Evolutionary conservation across 1,140 invertebrate species (phyloP).

Genomic region (Caerostris darwini): DNA sequence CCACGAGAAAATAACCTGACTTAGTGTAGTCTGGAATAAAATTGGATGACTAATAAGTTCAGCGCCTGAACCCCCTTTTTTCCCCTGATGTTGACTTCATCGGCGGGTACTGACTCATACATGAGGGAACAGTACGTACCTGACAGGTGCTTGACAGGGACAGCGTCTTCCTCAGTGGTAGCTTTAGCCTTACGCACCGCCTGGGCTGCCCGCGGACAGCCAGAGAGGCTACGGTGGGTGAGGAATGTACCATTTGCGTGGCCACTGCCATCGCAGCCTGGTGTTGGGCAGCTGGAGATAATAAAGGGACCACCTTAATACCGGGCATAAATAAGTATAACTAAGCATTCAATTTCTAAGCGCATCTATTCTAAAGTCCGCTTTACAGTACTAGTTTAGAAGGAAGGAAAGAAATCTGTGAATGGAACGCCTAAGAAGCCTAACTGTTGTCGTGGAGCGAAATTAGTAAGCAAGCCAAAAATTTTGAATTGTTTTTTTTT

Average conservation of each 20-base stretch:
- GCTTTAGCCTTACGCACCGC: constrained; percentile 68
- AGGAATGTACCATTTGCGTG: constrained; percentile 80
- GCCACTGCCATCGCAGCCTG: constrained; percentile 79
- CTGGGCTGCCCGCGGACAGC: constrained; percentile 80
- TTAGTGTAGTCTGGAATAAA: no score
- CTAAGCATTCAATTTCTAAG: constrained; percentile 58
- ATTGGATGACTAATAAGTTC: no score
- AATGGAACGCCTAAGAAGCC: constrained; percentile 13
- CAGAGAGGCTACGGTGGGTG: constrained; percentile 79
- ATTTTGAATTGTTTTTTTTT: not conserved
- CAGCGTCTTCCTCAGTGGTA: constrained; percentile 48
- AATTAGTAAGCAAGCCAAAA: not conserved
- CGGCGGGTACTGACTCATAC: constrained; percentile 63
- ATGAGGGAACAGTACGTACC: constrained; percentile 75
- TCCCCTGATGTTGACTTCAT: not conserved
- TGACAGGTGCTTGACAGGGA: constrained; percentile 67
- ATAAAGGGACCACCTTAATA: constrained; percentile 68
- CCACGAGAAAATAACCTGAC: no score
- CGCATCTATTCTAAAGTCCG: constrained; percentile 43
- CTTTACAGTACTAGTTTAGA: constrained; percentile 10
- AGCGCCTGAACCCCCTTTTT: not conserved
- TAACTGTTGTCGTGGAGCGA: not conserved
- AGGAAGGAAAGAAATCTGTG: not conserved
- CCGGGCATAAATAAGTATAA: constrained; percentile 5
- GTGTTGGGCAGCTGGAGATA: constrained; percentile 78